Evolutionary conservation across 2,888 invertebrate genomes (phyloP).

Genomic region (Amblyjoppa proteus): DNA sequence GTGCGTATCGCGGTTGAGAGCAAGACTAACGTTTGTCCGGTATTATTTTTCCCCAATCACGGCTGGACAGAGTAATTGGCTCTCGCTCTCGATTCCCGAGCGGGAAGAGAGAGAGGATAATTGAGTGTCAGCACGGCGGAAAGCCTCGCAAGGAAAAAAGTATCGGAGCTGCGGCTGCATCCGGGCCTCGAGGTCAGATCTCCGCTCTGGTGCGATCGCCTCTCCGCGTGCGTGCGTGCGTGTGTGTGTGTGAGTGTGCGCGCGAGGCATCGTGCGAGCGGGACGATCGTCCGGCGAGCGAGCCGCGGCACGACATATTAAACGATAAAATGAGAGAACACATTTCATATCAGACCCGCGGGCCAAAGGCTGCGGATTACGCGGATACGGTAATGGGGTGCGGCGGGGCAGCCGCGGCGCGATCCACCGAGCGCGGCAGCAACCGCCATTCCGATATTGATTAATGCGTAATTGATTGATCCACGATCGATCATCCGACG

Average conservation of each 20-base stretch:
- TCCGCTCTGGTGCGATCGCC: conserved; percentile 15
- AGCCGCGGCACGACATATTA: conserved; percentile 18
- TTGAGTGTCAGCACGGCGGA: conserved; percentile 58
- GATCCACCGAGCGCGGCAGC: neutral
- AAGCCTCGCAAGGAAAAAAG: conserved; percentile 48
- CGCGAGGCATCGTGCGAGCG: neutral
- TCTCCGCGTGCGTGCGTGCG: neutral
- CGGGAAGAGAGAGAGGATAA: conserved; percentile 22
- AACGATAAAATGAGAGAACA: conserved; percentile 57
- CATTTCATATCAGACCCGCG: conserved; percentile 65
- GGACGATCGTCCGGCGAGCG: conserved; percentile 10
- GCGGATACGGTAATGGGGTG: conserved; percentile 52
- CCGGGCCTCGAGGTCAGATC: conserved; percentile 57
- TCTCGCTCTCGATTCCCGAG: conserved; percentile 55
- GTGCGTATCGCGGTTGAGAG: neutral
- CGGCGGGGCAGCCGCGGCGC: neutral
- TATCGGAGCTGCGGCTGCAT: conserved; percentile 29
- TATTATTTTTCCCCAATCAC: conserved; percentile 57
- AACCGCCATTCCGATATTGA: conserved; percentile 53
- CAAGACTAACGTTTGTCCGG: conserved; percentile 17
- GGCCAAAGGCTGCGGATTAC: conserved; percentile 63
- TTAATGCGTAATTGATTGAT: conserved; percentile 66
- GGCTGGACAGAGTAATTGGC: conserved; percentile 53
- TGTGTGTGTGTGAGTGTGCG: neutral
- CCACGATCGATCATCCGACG: conserved; percentile 56